Evolutionary conservation across 2,797 vertebrate species (phyloP).

Genomic region (Gadopsis bispinosus): DNA sequence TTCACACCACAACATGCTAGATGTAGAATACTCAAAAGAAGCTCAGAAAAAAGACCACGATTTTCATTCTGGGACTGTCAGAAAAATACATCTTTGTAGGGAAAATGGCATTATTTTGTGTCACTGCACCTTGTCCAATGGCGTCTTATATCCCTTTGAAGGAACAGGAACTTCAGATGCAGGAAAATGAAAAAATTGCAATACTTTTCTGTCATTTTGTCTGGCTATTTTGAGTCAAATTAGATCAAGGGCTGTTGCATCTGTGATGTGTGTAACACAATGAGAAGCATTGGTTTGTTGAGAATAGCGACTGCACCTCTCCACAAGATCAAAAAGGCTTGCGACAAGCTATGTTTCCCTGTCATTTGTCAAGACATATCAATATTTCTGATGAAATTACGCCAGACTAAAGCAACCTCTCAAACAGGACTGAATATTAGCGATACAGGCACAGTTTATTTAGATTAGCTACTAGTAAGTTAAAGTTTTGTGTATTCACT

Average conservation of each 20-base stretch:
- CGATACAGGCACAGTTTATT: not conserved
- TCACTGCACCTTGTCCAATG: constrained; percentile 85
- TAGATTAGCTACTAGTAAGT: not conserved
- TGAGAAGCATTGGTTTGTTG: constrained; percentile 66
- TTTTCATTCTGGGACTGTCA: constrained; percentile 78
- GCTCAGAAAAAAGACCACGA: constrained; percentile 37
- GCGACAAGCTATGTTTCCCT: constrained; percentile 39
- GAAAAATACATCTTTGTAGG: constrained; percentile 89
- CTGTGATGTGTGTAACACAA: constrained; percentile 89
- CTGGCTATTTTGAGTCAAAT: constrained; percentile 91
- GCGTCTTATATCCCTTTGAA: constrained; percentile 93
- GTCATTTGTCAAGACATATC: constrained; percentile 59
- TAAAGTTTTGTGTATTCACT: not conserved
- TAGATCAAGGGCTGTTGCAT: constrained; percentile 89
- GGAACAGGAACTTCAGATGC: constrained; percentile 82
- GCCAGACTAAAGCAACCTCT: constrained; percentile 13
- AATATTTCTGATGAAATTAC: constrained; percentile 60
- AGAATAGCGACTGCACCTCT: constrained; percentile 54
- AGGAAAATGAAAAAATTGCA: constrained; percentile 93
- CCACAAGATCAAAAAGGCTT: constrained; percentile 75
- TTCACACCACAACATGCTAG: constrained; percentile 58
- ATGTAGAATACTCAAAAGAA: constrained; percentile 49
- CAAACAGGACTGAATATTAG: constrained; percentile 13
- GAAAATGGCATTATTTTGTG: constrained; percentile 91
- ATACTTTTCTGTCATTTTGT: constrained; percentile 97